Evolutionary conservation across 2,888 invertebrate species (phyloP).

Genomic region (Drosophila antonietae): DNA sequence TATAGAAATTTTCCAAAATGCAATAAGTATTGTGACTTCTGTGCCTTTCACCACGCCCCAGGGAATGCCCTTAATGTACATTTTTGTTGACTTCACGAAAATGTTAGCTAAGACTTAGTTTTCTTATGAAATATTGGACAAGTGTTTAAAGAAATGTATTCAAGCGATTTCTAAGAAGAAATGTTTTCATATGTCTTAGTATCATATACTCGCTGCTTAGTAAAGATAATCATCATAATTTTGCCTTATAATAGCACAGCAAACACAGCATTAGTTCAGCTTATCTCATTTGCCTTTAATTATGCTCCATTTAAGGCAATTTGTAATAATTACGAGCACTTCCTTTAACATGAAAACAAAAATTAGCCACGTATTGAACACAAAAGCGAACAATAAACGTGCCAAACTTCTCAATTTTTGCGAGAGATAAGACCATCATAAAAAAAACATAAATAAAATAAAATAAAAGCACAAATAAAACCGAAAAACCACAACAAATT

Average conservation of each 20-base stretch:
- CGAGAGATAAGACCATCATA: slow-evolving; percentile 6
- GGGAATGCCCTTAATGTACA: background rate
- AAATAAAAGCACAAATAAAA: background rate
- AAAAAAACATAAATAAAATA: background rate
- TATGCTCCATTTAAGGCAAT: slow-evolving; percentile 35
- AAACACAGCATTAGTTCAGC: background rate
- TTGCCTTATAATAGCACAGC: background rate
- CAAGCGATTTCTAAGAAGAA: background rate
- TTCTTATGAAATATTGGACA: background rate
- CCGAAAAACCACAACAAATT: slow-evolving; percentile 66
- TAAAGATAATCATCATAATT: background rate
- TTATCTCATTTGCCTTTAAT: slow-evolving; percentile 30
- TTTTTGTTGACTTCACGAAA: background rate
- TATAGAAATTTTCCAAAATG: slow-evolving; percentile 28
- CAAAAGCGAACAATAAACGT: slow-evolving; percentile 33
- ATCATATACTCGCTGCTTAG: background rate
- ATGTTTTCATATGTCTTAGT: background rate
- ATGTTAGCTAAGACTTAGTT: background rate
- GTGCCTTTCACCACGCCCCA: background rate
- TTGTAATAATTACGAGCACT: slow-evolving; percentile 29
- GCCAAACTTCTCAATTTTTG: slow-evolving; percentile 31
- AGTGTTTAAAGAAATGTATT: too few relatives aligned
- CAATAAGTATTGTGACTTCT: slow-evolving; percentile 3
- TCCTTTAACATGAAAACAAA: slow-evolving; percentile 36
- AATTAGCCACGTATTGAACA: slow-evolving; percentile 49